phyloP scores from a whole-genome alignment of 1,140 invertebrate species.

The Meteorus sp. region DNA sequence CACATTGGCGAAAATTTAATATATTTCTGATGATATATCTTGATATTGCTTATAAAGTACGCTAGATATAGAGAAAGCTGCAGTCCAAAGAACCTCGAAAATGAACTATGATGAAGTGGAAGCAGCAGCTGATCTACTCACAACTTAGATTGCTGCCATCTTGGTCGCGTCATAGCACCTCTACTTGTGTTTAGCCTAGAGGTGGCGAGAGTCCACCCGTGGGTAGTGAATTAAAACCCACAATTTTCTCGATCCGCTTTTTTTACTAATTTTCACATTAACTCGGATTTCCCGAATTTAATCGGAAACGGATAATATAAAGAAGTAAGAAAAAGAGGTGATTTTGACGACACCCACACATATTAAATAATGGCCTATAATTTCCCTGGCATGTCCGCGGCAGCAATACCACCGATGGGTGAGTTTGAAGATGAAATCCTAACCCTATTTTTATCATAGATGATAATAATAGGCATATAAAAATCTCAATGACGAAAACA shows the following conservation, averaged over 20 bases:
- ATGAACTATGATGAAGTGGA: too few species aligned
- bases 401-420: conserved; percentile 55
- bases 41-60: too few species aligned
- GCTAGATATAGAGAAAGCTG: too few species aligned
- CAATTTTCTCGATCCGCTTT: not conserved
- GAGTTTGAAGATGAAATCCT: conserved; percentile 24
- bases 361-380: conserved; percentile 51
- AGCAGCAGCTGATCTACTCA: too few species aligned
- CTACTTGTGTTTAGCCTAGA: not conserved
- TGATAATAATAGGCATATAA: not conserved
- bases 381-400: conserved; percentile 54
- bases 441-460: conserved; percentile 12
- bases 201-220: too few species aligned
- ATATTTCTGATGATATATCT: too few species aligned
- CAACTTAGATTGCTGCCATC: too few species aligned
- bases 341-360: not conserved
- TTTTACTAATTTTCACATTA: not conserved
- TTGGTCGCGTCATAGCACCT: not conserved
- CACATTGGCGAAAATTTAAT: not conserved
- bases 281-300: not conserved
- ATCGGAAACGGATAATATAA: not conserved
- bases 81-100: too few species aligned
- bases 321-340: not conserved
- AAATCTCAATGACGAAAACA: too few species aligned
- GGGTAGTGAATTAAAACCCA: not conserved